phyloP scores from a whole-genome alignment of 1,140 invertebrate species.

The Euwallacea similis region DNA sequence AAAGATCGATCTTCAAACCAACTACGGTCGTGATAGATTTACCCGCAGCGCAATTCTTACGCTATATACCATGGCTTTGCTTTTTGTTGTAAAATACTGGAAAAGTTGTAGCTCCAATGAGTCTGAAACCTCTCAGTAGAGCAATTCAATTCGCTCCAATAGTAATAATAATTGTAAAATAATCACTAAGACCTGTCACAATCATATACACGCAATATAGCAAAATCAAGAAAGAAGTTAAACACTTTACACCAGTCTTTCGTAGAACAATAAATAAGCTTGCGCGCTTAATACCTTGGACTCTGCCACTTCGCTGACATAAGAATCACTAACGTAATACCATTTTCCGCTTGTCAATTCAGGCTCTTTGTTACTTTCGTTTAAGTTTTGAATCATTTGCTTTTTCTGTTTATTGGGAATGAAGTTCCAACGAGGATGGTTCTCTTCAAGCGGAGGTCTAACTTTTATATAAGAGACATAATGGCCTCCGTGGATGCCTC shows the following conservation, averaged over 20 bases:
- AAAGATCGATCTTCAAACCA: too few relatives aligned
- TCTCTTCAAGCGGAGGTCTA: constrained; percentile 58
- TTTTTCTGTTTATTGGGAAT: constrained; percentile 61
- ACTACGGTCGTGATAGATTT: too few relatives aligned
- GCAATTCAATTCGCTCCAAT: too few relatives aligned
- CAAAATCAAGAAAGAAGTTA: not conserved
- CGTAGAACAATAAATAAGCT: constrained; percentile 98
- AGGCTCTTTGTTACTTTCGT: constrained; percentile 48
- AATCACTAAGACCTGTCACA: too few relatives aligned
- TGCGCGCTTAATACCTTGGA: constrained; percentile 80
- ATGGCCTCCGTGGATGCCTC: constrained; percentile 87
- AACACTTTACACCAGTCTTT: constrained; percentile 71
- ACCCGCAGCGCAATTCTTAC: too few relatives aligned
- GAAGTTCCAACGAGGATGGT: constrained; percentile 70
- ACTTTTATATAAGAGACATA: constrained; percentile 95
- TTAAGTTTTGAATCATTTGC: constrained; percentile 49
- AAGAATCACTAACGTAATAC: constrained; percentile 92
- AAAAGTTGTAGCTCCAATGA: too few relatives aligned
- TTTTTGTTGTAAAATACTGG: too few relatives aligned
- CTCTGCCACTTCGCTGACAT: constrained; percentile 79
- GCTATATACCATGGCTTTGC: too few relatives aligned
- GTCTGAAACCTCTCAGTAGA: too few relatives aligned
- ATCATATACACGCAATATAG: too few relatives aligned
- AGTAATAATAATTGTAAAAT: too few relatives aligned
- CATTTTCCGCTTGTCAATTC: constrained; percentile 75